phyloP scores from a whole-genome alignment of 1,140 invertebrate species.

The Trachymyrmex septentrionalis region DNA sequence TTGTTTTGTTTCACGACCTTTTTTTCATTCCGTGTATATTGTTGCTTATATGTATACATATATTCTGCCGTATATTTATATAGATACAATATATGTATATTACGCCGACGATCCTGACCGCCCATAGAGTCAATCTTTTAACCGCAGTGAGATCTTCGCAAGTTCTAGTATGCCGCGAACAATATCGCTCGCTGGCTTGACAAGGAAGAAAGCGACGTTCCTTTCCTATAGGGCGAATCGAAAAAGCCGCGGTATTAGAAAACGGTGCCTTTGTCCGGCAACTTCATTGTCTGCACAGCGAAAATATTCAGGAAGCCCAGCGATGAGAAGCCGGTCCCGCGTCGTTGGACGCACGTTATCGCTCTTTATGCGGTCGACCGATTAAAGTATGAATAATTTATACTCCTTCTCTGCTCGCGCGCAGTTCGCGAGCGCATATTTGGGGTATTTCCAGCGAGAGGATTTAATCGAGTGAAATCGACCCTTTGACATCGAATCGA shows the following conservation, averaged over 20 bases:
- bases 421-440: slow-evolving; percentile 34
- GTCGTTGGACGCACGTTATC: slow-evolving; percentile 65
- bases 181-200: slow-evolving; percentile 55
- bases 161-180: slow-evolving; percentile 63
- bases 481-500: slow-evolving; percentile 56
- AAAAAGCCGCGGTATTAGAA: slow-evolving; percentile 69
- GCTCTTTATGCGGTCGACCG: slow-evolving; percentile 59
- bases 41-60: not conserved
- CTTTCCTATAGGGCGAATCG: not conserved
- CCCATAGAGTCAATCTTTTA: slow-evolving; percentile 30
- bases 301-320: slow-evolving; percentile 67
- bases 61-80: not conserved
- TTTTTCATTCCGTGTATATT: not conserved
- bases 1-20: not conserved
- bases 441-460: slow-evolving; percentile 52
- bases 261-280: slow-evolving; percentile 66
- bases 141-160: slow-evolving; percentile 4
- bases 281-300: slow-evolving; percentile 70
- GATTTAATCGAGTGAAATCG: slow-evolving; percentile 49
- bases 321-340: slow-evolving; percentile 65
- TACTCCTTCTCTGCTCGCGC: not conserved
- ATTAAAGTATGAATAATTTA: slow-evolving; percentile 76
- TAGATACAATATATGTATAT: not conserved
- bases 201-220: slow-evolving; percentile 61
- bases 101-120: slow-evolving; percentile 2